phyloP scores from a whole-genome alignment of 2,797 vertebrate genomes.

The Podarcis siculus region DNA sequence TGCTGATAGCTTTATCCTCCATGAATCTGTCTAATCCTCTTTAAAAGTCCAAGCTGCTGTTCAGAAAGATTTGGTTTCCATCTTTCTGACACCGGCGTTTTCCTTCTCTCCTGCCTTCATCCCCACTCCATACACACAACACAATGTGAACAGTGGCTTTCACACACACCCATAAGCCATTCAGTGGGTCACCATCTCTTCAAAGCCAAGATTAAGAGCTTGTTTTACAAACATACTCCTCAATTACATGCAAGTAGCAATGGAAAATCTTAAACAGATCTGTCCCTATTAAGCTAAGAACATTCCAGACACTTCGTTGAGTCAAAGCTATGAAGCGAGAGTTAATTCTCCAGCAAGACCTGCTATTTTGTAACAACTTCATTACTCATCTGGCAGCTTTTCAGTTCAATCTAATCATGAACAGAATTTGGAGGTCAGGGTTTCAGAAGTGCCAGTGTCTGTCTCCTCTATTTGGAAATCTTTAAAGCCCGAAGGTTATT shows the following conservation, averaged over 20 bases:
- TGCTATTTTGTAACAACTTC: conserved; percentile 58
- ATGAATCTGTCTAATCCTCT: too few relatives aligned
- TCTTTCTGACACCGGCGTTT: neutral
- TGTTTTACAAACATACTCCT: conserved; percentile 13
- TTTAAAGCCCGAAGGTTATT: conserved; percentile 44
- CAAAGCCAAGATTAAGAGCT: conserved; percentile 7
- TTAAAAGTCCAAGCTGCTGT: neutral
- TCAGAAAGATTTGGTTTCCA: neutral
- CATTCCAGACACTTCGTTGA: conserved; percentile 58
- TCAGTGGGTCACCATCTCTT: neutral
- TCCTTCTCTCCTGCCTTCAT: neutral
- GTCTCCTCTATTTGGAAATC: conserved; percentile 36
- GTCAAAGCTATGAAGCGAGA: conserved; percentile 47
- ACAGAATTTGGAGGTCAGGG: conserved; percentile 51
- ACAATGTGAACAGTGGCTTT: neutral
- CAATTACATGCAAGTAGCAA: conserved; percentile 30
- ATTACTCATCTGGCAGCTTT: conserved; percentile 65
- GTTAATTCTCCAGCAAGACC: conserved; percentile 49
- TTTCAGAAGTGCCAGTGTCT: conserved; percentile 55
- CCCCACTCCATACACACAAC: neutral
- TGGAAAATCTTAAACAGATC: conserved; percentile 53
- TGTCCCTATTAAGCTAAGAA: conserved; percentile 44
- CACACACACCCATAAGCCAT: neutral
- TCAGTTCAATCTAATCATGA: conserved; percentile 58
- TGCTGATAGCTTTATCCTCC: too few relatives aligned